Conservation (phyloP, 2,797 vertebrate species). For the Enteromius afrohamiltoni region DNA sequence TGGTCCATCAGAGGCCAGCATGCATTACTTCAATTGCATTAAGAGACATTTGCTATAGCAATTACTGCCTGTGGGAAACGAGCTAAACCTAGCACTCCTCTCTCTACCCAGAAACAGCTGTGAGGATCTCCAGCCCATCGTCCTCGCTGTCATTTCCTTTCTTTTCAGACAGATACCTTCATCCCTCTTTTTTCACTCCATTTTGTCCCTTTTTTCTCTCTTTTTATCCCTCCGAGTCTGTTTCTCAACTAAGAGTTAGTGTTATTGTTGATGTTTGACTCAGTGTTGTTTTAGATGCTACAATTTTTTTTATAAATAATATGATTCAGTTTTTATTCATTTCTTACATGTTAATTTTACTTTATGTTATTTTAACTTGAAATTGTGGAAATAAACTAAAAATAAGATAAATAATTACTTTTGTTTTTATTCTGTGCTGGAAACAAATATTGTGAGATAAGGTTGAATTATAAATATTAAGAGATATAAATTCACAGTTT, state of each 20-base stretch:
- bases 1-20: slow-evolving; percentile 66
- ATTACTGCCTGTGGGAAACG: slow-evolving; percentile 62
- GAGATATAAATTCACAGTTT: no score
- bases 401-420: neutral
- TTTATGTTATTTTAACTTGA: neutral
- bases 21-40: slow-evolving; percentile 69
- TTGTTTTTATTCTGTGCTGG: neutral
- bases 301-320: neutral
- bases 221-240: neutral
- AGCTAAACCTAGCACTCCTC: slow-evolving; percentile 34
- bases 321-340: neutral
- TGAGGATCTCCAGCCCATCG: slow-evolving; percentile 13
- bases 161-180: slow-evolving; percentile 15
- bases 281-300: neutral
- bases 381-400: neutral
- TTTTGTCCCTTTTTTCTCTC: neutral
- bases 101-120: slow-evolving; percentile 44
- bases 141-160: slow-evolving; percentile 12
- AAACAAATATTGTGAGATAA: neutral
- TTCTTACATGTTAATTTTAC: neutral
- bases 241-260: neutral
- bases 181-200: neutral
- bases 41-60: slow-evolving; percentile 65
- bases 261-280: neutral
- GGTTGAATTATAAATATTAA: no score